Evolutionary conservation across 1,140 invertebrate species (phyloP).

Genomic region (Macrosteles quadrilineatus): DNA sequence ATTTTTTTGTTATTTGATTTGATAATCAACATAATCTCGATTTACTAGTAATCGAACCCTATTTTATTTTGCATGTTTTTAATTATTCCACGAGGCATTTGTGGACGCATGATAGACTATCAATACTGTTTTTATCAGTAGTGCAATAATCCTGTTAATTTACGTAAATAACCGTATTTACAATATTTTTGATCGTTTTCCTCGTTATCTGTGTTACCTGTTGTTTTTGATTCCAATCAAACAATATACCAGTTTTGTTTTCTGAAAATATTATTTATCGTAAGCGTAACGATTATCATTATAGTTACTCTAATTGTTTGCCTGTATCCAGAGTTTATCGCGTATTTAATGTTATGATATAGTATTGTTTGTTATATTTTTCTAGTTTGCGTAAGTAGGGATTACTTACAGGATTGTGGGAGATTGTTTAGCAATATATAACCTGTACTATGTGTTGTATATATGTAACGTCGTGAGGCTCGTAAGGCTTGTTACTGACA

Average conservation of each 20-base stretch:
- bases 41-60: no score
- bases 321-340: constrained; percentile 18
- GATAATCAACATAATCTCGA: no score
- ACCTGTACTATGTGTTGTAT: not conserved
- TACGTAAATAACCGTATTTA: not conserved
- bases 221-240: not conserved
- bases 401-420: constrained; percentile 13
- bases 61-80: constrained; percentile 9
- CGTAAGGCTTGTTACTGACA: not conserved
- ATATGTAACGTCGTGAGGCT: not conserved
- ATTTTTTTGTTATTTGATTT: no score
- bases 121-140: constrained; percentile 11
- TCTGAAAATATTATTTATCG: constrained; percentile 19
- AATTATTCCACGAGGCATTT: not conserved
- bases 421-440: no score
- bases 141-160: constrained; percentile 3
- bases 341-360: constrained; percentile 10
- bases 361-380: constrained; percentile 14
- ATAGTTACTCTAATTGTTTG: constrained; percentile 5
- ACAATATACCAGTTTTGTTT: constrained; percentile 3
- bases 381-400: constrained; percentile 13
- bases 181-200: constrained; percentile 1
- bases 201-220: constrained; percentile 23
- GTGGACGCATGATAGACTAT: not conserved
- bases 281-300: constrained; percentile 4